These are phyloP conservation scores for Clitarchus hookeri DNA, from an alignment of 2,888 invertebrate species.

Conservation along the genomic window DNA sequence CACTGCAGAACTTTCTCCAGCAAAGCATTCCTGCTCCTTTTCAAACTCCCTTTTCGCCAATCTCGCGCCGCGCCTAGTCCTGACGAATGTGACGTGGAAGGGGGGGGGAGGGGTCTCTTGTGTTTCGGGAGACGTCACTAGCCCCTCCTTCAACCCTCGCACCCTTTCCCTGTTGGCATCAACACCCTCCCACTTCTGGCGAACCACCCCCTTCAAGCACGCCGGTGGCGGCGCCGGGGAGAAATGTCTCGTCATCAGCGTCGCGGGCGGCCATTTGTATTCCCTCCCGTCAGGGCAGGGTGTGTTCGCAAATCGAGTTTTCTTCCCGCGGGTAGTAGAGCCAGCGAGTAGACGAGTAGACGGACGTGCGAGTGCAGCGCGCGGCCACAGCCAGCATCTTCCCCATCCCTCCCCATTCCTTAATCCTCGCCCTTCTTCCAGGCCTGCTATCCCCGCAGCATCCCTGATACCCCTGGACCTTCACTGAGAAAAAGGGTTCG, in stretches of 20 bases:
- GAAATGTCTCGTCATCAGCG: not conserved
- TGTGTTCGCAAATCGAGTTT: not conserved
- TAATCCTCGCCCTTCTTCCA: not conserved
- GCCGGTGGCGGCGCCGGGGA: not conserved
- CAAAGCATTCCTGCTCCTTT: not conserved
- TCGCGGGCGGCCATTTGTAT: slow-evolving; percentile 14
- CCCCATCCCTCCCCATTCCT: not conserved
- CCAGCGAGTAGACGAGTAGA: not conserved
- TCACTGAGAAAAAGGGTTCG: too few species aligned
- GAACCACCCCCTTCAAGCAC: not conserved
- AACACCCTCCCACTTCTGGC: not conserved
- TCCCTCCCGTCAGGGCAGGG: not conserved
- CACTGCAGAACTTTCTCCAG: not conserved
- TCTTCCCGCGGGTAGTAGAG: not conserved
- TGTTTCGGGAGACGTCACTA: not conserved
- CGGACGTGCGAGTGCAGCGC: not conserved
- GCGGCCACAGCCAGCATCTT: too few species aligned
- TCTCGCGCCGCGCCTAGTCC: not conserved
- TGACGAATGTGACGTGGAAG: not conserved
- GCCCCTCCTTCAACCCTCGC: not conserved
- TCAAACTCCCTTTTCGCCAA: not conserved
- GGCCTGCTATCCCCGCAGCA: too few species aligned
- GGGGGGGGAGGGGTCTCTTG: not conserved
- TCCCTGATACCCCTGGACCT: too few species aligned
- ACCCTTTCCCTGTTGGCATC: not conserved